Base-by-base conservation (phyloP, 1,140 invertebrate genomes). In the Lepidotrigona ventralis region DNA sequence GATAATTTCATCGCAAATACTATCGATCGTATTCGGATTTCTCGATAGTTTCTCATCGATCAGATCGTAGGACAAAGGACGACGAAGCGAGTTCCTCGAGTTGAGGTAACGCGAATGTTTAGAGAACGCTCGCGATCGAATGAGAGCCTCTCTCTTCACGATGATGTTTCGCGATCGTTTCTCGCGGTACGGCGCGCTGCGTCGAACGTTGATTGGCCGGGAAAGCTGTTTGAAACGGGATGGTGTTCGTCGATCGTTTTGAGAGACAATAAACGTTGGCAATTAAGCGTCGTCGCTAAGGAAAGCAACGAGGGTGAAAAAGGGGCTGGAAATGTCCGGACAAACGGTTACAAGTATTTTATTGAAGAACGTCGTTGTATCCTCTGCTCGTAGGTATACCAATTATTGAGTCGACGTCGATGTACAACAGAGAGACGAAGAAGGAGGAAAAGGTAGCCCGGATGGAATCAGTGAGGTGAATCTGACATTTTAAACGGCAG, bases 391-490 rank as follows among this genome's bases (percentile, higher is more conserved):
- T 89, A 92, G 90, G 89, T 90, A 90, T 90, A 92, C 91, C 92
- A 92, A 93, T 92, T 93, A 92, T 85, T 86, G 88, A 91, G 88
- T 90, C 88, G 87, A 89, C 84, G 79, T 76, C 88, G 86, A 77
- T 77, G 79, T 81, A 84, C 87, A 77, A 63, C 54, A 75, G 88
- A 88, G 88, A 84, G 82, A 84, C 86, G 78, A 84, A 77, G 85
- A 87, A 76, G 74, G 76, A 72, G 66, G 60, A 58, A 77, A 76
- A 73, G 75, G 81, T 26, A 51, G 81, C 15, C 58, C 72, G 79
- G 51, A 63, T 8, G 72, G 33, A 58, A 82, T 53, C 39, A 51
- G 72, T 63, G 74, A 70, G 73, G 85, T 51, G 87, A 79, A 86
- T 84, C 89, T 91, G 89, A 91, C 91, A 91, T 91, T 91, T 91